phyloP scores from a whole-genome alignment of 2,113 vertebrate species.

The Chunga burmeisteri region DNA sequence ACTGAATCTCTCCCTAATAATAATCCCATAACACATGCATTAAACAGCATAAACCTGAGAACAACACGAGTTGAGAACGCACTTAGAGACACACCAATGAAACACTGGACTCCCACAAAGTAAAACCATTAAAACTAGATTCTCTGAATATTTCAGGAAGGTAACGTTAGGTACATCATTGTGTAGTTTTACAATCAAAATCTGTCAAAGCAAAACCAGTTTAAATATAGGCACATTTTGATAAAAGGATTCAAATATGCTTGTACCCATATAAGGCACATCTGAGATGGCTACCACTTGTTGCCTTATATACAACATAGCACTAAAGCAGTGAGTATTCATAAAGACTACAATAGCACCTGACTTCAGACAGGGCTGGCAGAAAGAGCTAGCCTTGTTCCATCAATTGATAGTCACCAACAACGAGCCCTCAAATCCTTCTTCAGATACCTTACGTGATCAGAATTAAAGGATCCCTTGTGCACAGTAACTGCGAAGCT shows the following conservation, averaged over 20 bases:
- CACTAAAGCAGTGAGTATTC: background rate
- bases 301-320: background rate
- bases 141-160: background rate
- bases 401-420: background rate
- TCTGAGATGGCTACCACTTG: background rate
- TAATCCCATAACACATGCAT: background rate
- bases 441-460: background rate
- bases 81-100: background rate
- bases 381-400: background rate
- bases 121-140: background rate
- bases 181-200: background rate
- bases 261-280: too few relatives aligned
- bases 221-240: background rate
- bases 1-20: background rate
- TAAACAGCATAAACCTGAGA: background rate
- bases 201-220: background rate
- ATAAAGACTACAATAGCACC: background rate
- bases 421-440: background rate
- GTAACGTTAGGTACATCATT: background rate
- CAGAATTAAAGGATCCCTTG: background rate
- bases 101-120: background rate
- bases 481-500: fast-evolving
- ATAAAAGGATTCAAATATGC: background rate
- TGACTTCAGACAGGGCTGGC: background rate
- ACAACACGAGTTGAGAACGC: background rate